A percentile compares a stretch with the other conserved stretches of the same genome.
Conservation (phyloP, 1,140 invertebrate genomes). For the Daktulosphaira vitifoliae region DNA sequence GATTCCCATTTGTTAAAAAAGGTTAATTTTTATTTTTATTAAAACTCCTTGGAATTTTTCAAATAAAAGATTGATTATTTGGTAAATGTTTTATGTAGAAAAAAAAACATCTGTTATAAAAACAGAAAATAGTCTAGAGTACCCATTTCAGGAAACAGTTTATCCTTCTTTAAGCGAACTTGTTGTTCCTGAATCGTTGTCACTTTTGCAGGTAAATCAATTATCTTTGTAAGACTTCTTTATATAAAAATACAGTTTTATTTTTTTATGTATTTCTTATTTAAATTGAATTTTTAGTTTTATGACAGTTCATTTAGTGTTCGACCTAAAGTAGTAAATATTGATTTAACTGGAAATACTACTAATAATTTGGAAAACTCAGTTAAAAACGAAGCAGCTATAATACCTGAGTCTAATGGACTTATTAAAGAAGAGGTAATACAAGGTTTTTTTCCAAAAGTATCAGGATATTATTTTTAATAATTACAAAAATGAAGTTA, state of each 20-base stretch:
- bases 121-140: conserved; percentile 13
- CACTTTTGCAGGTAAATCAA: conserved; percentile 4
- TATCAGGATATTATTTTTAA: too few species aligned
- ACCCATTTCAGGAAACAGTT: conserved; percentile 14
- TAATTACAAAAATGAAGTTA: too few species aligned
- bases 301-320: conserved; percentile 25
- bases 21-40: neutral
- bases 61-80: too few species aligned
- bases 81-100: too few species aligned
- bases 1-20: conserved; percentile 12
- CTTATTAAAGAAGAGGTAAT: conserved; percentile 19
- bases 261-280: neutral
- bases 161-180: conserved; percentile 14
- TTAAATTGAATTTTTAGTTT: conserved; percentile 18
- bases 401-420: conserved; percentile 16
- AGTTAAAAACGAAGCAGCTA: neutral
- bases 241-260: neutral
- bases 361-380: neutral
- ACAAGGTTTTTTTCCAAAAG: too few species aligned
- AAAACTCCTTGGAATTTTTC: too few species aligned
- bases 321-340: neutral
- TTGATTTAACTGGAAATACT: conserved; percentile 3
- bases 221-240: neutral
- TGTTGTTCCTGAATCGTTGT: conserved; percentile 10
- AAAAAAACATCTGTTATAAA: neutral